Evolutionary conservation across 1,140 invertebrate species (phyloP), one percentile per base, ranked within the genome.

Genomic region (Penaeus vannamei): DNA sequence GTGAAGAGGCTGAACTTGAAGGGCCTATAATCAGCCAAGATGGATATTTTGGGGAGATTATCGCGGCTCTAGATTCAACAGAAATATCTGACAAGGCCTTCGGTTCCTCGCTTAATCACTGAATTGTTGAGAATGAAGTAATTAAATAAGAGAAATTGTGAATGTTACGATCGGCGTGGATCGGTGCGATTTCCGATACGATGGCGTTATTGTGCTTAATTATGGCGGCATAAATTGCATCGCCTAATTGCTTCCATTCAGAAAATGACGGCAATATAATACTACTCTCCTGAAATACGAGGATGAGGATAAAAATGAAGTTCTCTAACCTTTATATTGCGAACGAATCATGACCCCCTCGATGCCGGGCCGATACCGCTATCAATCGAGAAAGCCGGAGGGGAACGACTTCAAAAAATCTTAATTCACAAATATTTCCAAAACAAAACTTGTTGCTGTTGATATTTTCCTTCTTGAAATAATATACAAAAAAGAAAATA

Each of bases 51-150:
- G 29, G 69, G 36, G 69, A 29, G 69, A 22, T 36, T 61, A 36
- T 29, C 17, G 23, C n/a, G n/a, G 36, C 32, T 80, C 20, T 53
- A 60, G 26, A 64, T 80, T 4, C 10, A 26, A 29, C 46, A n/a
- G 77, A 85, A 77, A 85, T 85, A 85, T 36, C 79, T 81, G 62
- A 69, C 77, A 87, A 59, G 60, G 77, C 46, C 36, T 53, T 62
- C 23, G 61, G 62, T 81, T 77, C 53, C 64, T 66, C 76, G 62
- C 82, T 90, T 90, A 84, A 90, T 90, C 89, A 84, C 80, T 86
- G 89, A 86, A 80, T 83, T 90, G 82, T 59, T 79, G 36, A 83
- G 85, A 84, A 90, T 90, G 80, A 90, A 90, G 89, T 87, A 84
- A 90, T 90, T 86, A 90, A 64, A 66, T 81, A 46, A 72, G 85